A percentile compares a stretch with the other conserved stretches of the same genome.
phyloP scores from a whole-genome alignment of 2,888 invertebrate species.

The Drosophila leonis region DNA sequence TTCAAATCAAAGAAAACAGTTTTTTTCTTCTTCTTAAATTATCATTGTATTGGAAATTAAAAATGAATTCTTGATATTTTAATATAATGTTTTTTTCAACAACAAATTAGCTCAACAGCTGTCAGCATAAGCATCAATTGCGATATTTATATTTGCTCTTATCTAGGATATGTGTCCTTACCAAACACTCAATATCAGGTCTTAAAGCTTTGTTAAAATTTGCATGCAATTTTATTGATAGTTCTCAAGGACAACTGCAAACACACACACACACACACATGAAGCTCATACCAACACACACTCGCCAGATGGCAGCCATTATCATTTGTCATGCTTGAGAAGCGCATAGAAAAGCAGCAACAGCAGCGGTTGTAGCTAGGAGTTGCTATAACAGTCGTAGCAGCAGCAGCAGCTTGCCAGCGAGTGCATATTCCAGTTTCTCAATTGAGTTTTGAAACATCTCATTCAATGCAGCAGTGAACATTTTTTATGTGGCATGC shows the following conservation, averaged over 20 bases:
- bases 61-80: background rate
- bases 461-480: slow-evolving; percentile 62
- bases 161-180: background rate
- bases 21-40: background rate
- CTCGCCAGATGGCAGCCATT: slow-evolving; percentile 55
- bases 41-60: background rate
- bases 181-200: background rate
- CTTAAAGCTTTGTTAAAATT: slow-evolving; percentile 25
- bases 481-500: slow-evolving; percentile 47
- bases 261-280: slow-evolving; percentile 3
- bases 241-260: slow-evolving; percentile 40
- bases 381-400: slow-evolving; percentile 4
- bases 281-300: background rate
- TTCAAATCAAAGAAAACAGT: background rate
- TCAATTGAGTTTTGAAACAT: slow-evolving; percentile 63
- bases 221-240: slow-evolving; percentile 47
- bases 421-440: slow-evolving; percentile 55
- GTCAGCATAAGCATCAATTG: background rate
- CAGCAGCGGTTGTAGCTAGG: background rate
- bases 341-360: slow-evolving; percentile 22
- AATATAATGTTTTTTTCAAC: background rate
- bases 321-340: slow-evolving; percentile 63
- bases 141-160: background rate
- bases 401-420: slow-evolving; percentile 11
- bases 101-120: background rate